Base-by-base conservation (phyloP, 2,888 invertebrate species). In the Drosophila recens region DNA sequence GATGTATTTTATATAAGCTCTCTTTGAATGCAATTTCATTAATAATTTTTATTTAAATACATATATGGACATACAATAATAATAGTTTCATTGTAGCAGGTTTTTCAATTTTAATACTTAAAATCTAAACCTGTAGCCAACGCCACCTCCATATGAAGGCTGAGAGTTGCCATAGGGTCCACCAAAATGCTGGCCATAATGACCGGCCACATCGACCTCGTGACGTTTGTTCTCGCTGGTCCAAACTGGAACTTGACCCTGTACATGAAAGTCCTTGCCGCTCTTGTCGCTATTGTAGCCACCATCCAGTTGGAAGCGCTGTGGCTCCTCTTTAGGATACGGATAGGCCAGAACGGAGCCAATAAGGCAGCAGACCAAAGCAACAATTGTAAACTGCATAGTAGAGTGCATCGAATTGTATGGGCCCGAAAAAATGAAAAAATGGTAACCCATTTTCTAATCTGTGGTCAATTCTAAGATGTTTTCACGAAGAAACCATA, bases 131-230 rank as follows among this genome's bases (percentile, higher is more conserved):
- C 78, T 61, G 36, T 84, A 84, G 36, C 5, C 36, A 46, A 52
- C 75, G 6, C 91, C 91, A 3, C 38, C 56, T 0, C 82, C 75
- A 11, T 51, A 72, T 17, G 77, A 63, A 0, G 92, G 75, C 0
- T 33, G 70, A 4, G 90, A 86, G 30, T 87, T 86, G 61, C 92
- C 91, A 62, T 79, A 90, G 3, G 90, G 91, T 38, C 92, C 91
- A 17, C 87, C 91, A 30, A 85, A 67, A 49, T 90, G 91, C 57
- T 91, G 91, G 0, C 79, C 79, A 53, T 90, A 91, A 17, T 76
- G 57, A 0, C 75, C 92, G 4, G 75, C 72, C 3, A 75, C 75
- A 56, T 90, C 89, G 15, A 91, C 0, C 9, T 87, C 82, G 53
- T 91, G 91, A 3, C 85, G 80, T 17, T 78, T 79, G 46, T 91